Evolutionary conservation across 2,797 vertebrate genomes (phyloP).

Genomic region (Buceros bicornis): DNA sequence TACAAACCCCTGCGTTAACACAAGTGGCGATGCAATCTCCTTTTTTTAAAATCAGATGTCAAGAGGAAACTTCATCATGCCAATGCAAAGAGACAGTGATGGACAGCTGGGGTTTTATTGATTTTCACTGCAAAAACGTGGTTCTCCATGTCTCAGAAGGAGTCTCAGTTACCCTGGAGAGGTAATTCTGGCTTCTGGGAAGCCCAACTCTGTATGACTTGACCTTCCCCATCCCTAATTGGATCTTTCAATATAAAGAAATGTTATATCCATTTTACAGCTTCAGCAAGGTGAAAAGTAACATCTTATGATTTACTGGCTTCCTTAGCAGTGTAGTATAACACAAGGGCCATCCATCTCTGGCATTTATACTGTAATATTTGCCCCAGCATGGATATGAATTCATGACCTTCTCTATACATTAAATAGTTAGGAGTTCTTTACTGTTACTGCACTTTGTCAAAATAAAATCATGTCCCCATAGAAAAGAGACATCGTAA

Average conservation of each 20-base stretch:
- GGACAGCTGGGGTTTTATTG: background rate
- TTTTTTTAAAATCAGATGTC: background rate
- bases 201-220: background rate
- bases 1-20: background rate
- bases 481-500: background rate
- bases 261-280: background rate
- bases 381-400: background rate
- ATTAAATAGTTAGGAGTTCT: constrained; percentile 1
- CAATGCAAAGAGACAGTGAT: background rate
- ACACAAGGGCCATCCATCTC: constrained; percentile 23
- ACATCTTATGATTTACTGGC: constrained; percentile 32
- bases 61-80: background rate
- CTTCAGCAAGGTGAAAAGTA: constrained; percentile 52
- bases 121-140: background rate
- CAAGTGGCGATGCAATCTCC: background rate
- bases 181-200: background rate
- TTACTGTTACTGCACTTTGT: background rate
- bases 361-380: background rate
- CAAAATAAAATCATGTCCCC: constrained; percentile 42
- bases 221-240: constrained; percentile 12
- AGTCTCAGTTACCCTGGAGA: background rate
- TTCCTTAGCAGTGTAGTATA: background rate
- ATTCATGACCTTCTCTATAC: constrained; percentile 50
- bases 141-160: background rate
- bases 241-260: constrained; percentile 40